Base-by-base conservation (phyloP, 2,113 vertebrate genomes). In the Eulacestoma nigropectus region DNA sequence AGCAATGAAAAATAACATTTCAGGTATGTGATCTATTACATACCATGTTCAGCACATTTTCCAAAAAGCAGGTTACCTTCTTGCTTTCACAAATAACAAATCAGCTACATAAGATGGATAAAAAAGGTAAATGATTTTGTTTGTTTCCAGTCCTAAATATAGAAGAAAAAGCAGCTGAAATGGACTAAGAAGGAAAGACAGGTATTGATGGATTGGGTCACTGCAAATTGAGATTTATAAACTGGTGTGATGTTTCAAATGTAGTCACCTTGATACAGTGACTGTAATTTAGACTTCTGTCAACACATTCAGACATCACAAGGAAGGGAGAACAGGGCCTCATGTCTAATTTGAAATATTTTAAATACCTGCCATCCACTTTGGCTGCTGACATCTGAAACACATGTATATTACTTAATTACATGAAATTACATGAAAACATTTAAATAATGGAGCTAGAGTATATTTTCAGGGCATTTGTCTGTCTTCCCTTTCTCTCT, bases 81-180 rank as follows among this genome's bases (percentile, higher is more conserved):
- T 85, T 81, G 27, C 87, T 96, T 97, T 92, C 57, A 82, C n/a
- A 84, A 75, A 92, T 56, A 91, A 41, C 39, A 88, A 90, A 88
- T 41, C 25, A 94, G 57, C 68, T 88, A 57, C 32, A 47, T 22
- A 64, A 85, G 41, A 53, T 16, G 33, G 46, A 74, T 78, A 90
- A 94, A 96, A 95, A 23, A 15, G 4, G 4, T 15, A 18, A 9
- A 4, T n/a, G n/a, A n/a, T 52, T 72, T 22, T 2, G 6, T n/a
- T 85, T 56, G 4, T n/a, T 65, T 41, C 23, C 16, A 75, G 23
- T 65, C 10, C 70, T 49, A 49, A 25, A 93, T 90, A 90, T 19
- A 77, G 50, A 90, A 82, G 47, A 46, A 74, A 96, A 87, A 73
- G 39, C 59, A 79, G 42, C 29, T 84, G 69, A 89, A 94, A 46